Evolutionary conservation across 2,113 vertebrate genomes (phyloP).

Genomic region (Aphyosemion australe): DNA sequence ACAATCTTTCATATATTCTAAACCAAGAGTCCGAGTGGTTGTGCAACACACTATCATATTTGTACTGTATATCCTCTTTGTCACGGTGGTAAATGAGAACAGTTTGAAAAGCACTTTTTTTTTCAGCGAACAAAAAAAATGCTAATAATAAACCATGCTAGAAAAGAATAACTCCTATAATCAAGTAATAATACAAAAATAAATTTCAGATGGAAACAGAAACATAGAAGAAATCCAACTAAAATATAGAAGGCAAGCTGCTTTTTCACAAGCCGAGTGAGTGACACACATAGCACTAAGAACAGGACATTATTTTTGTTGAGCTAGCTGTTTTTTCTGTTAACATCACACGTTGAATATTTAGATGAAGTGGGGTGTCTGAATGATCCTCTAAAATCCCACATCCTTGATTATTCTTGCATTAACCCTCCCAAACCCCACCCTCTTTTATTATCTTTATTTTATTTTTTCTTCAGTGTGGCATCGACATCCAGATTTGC

Average conservation of each 20-base stretch:
- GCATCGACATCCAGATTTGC: slow-evolving; percentile 74
- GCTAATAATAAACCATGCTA: slow-evolving; percentile 78
- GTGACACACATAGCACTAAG: slow-evolving; percentile 79
- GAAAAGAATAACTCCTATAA: slow-evolving; percentile 75
- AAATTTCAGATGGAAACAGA: slow-evolving; percentile 79
- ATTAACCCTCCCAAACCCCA: slow-evolving; percentile 50
- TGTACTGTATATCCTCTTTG: slow-evolving; percentile 76
- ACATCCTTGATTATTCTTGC: slow-evolving; percentile 77
- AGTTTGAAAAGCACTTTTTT: slow-evolving; percentile 82
- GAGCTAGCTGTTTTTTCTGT: slow-evolving; percentile 64
- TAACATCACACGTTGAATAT: slow-evolving; percentile 76
- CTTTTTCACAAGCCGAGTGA: slow-evolving; percentile 82
- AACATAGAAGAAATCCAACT: slow-evolving; percentile 74
- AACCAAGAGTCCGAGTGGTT: slow-evolving; percentile 83
- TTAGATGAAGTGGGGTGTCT: slow-evolving; percentile 70
- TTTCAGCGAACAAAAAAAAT: slow-evolving; percentile 75
- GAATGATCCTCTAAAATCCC: slow-evolving; percentile 64
- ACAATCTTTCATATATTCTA: slow-evolving; percentile 85
- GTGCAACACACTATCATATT: slow-evolving; percentile 83
- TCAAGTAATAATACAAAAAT: slow-evolving; percentile 80
- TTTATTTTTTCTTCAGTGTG: slow-evolving; percentile 54
- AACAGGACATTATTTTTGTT: slow-evolving; percentile 71
- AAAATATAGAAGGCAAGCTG: slow-evolving; percentile 81
- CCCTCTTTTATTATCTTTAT: slow-evolving; percentile 47
- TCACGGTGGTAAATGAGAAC: slow-evolving; percentile 82